Evolutionary conservation across 2,113 vertebrate genomes (phyloP).

Genomic region (Ardeotis arabs): DNA sequence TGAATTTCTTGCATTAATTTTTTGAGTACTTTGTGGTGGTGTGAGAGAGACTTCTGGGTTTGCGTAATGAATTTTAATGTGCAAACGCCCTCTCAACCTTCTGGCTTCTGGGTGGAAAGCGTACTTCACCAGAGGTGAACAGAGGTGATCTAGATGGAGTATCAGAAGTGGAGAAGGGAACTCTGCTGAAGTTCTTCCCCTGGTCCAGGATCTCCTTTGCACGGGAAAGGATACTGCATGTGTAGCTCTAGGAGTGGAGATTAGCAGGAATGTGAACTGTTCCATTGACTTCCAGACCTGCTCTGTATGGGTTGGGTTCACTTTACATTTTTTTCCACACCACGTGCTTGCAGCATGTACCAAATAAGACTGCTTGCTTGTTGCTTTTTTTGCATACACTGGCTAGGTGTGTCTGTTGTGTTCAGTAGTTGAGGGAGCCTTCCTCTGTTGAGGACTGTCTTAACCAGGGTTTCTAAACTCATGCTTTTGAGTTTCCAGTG

Average conservation of each 20-base stretch:
- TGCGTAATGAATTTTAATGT: background rate
- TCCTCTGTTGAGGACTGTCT: background rate
- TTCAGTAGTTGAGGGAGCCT: background rate
- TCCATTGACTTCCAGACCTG: background rate
- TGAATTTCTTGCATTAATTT: background rate
- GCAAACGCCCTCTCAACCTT: background rate
- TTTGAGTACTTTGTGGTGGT: background rate
- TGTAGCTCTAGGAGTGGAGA: background rate
- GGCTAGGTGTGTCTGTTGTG: background rate
- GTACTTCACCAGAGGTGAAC: background rate
- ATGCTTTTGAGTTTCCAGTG: background rate
- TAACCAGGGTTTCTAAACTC: background rate
- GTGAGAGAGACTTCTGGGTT: background rate
- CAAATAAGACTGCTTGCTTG: background rate
- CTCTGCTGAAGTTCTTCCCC: background rate
- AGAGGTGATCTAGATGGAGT: background rate
- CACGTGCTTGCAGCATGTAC: background rate
- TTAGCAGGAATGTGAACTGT: background rate
- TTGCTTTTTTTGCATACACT: background rate
- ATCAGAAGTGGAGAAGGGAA: background rate
- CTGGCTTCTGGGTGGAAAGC: background rate
- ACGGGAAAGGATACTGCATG: background rate
- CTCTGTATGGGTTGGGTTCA: fast-evolving
- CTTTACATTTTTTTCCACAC: background rate
- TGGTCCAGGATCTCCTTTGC: background rate